Evolutionary conservation across 2,113 vertebrate species (phyloP), one percentile per base, ranked within the genome.

Genomic region (Onychostoma macrolepis): DNA sequence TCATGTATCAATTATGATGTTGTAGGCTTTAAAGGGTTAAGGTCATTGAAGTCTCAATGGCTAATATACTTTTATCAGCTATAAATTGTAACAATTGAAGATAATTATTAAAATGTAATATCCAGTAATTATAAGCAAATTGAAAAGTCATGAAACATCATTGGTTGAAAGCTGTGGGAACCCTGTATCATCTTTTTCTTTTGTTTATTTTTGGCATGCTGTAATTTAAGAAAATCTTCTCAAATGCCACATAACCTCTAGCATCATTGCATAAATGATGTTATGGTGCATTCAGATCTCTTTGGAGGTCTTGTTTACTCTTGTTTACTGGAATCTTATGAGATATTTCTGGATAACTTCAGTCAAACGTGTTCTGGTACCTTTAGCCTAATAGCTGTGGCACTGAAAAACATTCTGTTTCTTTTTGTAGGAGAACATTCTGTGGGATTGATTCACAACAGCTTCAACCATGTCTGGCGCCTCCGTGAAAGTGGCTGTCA

Each of bases 401-500:
- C 26, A 77, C 28, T 43, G 10, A 48, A 26, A 36, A 33, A 24
- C 5, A n/a, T 85, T 67, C 85, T 38, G 87, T 45, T 33, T 82
- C 87, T 90, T 88, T 43, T 12, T 89, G n/a, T 21, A 94, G 94
- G 90, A 90, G 77, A 79, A 61, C 87, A 43, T 89, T 81, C 86
- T 58, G 82, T 87, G 83, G 78, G 86, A 83, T 89, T 86, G 71
- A 87, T 83, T 87, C 92, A 56, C 85, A 81, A 30, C 80, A 89
- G 76, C 86, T 24, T 78, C 91, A 89, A 93, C 90, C 86, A 99
- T 99, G 98, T 99, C 98, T 21, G 98, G 98, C 87, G 98, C 98
- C 30, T 99, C 98, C 0, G 98, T 99, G 90, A 99, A 99, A 95
- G 98, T 99, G 86, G 98, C 97, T 48, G 98, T 99, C 50, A 95